Conservation (phyloP, 2,888 invertebrate genomes). For the Imbricaverruca yamaguchii region DNA sequence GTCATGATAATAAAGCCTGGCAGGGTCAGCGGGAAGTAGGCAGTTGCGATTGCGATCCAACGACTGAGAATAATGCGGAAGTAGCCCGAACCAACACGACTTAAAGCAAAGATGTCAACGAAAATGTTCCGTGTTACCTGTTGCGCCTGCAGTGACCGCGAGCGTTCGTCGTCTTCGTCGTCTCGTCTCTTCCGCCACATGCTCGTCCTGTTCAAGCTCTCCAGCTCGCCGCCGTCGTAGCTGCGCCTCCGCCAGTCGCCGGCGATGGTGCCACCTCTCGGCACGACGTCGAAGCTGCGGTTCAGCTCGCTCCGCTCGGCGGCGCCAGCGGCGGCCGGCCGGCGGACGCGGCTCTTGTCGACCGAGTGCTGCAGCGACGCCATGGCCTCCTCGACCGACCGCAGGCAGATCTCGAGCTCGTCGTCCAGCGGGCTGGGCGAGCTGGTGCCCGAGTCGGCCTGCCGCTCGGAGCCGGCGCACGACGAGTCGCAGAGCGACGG, state of each 20-base stretch:
- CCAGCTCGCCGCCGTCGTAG: not conserved
- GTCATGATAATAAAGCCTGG: too few relatives aligned
- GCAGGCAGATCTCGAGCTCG: slow-evolving; percentile 2
- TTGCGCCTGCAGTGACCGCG: too few relatives aligned
- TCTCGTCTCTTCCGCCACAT: not conserved
- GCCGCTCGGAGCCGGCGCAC: not conserved
- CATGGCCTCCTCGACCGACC: slow-evolving; percentile 5
- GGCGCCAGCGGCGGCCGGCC: not conserved
- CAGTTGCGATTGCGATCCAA: too few relatives aligned
- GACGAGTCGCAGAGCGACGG: too few relatives aligned
- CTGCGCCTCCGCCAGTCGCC: not conserved
- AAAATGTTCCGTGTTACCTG: too few relatives aligned
- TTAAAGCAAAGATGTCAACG: too few relatives aligned
- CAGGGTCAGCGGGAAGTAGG: too few relatives aligned
- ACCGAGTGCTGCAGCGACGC: not conserved
- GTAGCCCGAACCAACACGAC: too few relatives aligned
- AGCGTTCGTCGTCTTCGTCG: not conserved
- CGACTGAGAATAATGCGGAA: too few relatives aligned
- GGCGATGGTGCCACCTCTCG: not conserved
- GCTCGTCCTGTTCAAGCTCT: not conserved
- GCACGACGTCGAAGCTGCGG: not conserved
- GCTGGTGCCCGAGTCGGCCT: not conserved
- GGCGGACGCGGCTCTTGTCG: not conserved
- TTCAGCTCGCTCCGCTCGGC: not conserved
- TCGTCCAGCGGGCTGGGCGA: not conserved